Base-by-base conservation (phyloP, 2,888 invertebrate genomes). In the Caenorhabditis uteleia region DNA sequence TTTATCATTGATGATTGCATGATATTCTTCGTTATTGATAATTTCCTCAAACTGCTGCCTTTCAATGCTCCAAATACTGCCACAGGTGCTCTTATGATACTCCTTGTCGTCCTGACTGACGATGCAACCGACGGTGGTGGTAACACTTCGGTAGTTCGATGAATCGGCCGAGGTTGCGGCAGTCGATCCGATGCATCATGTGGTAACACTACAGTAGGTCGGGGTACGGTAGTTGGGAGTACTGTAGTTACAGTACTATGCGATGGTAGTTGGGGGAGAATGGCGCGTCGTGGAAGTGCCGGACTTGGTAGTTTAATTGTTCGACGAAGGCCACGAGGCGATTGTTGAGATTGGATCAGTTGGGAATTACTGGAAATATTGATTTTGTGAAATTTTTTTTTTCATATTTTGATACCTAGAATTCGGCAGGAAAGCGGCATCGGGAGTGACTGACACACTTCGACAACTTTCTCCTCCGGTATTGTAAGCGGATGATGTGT, bases 401-500 rank as follows among this genome's bases (percentile, higher is more conserved):
- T n/a, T n/a, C n/a, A n/a, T n/a, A n/a, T n/a, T n/a, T n/a, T n/a
- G n/a, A 10, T 18, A 57, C 57, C 57, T 58, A 0, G 48, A 53
- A 5, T 47, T 53, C 5, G 61, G 61, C 6, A 48, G 25, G 14
- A 65, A 50, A 10, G 50, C 51, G 14, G 59, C 70, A 23, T 75
- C 75, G 0, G 75, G 75, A 26, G 73, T 75, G 10, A 71, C 60
- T 1, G 71, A 70, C 8, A 60, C 71, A 77, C 89, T 89, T 73
- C 89, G 88, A 77, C 89, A 89, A n/a, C 89, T 89, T 53, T 89
- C 90, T 2, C 80, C 80, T 1, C 89, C 89, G 2, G 90, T 90
- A 79, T 90, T 90, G 82, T 90, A 90, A 45, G 90, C 90, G 83
- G 89, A 89, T 31, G 89, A 89, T 43, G 88, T 88, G 64, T 89